Conservation (phyloP, 92 coral and sea anemone genomes). For the Pocillopora meandrina region DNA sequence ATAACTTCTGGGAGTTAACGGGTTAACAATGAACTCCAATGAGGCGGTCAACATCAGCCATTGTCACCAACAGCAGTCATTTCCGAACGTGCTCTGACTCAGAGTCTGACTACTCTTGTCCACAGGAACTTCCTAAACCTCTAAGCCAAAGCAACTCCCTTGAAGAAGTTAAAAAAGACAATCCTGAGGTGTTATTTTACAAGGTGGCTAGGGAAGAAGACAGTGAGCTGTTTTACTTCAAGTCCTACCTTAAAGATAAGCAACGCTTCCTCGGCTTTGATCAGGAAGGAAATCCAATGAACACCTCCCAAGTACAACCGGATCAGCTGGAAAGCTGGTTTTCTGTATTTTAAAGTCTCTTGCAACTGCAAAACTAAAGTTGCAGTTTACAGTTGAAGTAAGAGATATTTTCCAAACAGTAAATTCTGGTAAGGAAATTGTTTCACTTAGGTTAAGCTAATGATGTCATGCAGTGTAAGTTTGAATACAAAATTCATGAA, state of each 20-base stretch:
- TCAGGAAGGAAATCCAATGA: slow-evolving; percentile 29
- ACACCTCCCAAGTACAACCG: slow-evolving; percentile 28
- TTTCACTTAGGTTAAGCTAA: no score
- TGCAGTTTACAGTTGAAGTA: not conserved
- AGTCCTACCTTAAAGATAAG: slow-evolving; percentile 18
- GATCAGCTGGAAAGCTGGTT: slow-evolving; percentile 13
- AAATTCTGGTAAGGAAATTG: not conserved
- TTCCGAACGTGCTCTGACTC: not conserved
- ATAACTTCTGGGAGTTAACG: no score
- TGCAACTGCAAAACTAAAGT: no score
- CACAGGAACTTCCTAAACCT: slow-evolving; percentile 6
- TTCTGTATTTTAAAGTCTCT: slow-evolving; percentile 1
- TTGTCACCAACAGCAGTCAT: not conserved
- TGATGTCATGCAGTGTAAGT: not conserved
- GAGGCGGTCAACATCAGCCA: no score
- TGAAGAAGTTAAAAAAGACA: not conserved
- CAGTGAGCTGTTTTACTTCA: slow-evolving; percentile 43
- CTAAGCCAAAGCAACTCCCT: slow-evolving; percentile 41
- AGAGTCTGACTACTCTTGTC: not conserved
- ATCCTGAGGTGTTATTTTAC: slow-evolving; percentile 54
- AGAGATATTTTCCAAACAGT: not conserved
- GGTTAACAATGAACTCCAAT: no score
- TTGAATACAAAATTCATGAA: not conserved
- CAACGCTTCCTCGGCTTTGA: slow-evolving; percentile 55
- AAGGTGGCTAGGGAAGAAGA: slow-evolving; percentile 32